A percentile compares a stretch with the other conserved stretches of the same genome.
These are phyloP conservation scores for Patella depressa DNA, from an alignment of 2,888 invertebrate genomes.

Conservation along the genomic window DNA sequence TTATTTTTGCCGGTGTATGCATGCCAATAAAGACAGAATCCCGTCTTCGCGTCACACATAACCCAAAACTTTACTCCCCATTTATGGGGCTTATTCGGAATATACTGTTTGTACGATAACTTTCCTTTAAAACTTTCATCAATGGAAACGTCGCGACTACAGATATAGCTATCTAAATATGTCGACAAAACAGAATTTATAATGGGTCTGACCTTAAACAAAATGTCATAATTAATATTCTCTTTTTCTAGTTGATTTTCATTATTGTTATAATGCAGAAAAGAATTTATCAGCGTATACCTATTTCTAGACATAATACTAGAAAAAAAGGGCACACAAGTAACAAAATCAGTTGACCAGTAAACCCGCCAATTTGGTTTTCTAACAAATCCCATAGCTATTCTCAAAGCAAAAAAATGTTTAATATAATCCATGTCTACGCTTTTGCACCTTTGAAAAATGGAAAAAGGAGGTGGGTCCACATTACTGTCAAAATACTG, in stretches of 20 bases:
- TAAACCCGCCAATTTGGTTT: too few species aligned
- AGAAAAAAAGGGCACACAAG: background rate
- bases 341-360: too few species aligned
- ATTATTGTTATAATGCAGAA: background rate
- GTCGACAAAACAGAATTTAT: background rate
- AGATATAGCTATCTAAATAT: background rate
- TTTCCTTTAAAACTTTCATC: slow-evolving; percentile 3
- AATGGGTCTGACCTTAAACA: background rate
- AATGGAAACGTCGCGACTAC: background rate
- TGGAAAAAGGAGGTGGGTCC: too few species aligned
- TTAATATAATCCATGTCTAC: too few species aligned
- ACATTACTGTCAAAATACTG: too few species aligned
- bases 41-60: background rate
- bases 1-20: background rate
- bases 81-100: background rate
- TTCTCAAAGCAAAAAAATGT: too few species aligned
- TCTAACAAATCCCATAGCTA: too few species aligned
- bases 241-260: background rate
- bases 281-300: background rate
- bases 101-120: background rate
- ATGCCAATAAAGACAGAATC: background rate
- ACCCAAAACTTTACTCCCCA: background rate
- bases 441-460: too few species aligned
- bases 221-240: too few species aligned
- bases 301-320: background rate